Conservation (phyloP, 2,797 vertebrate species). For the Cygnus olor region DNA sequence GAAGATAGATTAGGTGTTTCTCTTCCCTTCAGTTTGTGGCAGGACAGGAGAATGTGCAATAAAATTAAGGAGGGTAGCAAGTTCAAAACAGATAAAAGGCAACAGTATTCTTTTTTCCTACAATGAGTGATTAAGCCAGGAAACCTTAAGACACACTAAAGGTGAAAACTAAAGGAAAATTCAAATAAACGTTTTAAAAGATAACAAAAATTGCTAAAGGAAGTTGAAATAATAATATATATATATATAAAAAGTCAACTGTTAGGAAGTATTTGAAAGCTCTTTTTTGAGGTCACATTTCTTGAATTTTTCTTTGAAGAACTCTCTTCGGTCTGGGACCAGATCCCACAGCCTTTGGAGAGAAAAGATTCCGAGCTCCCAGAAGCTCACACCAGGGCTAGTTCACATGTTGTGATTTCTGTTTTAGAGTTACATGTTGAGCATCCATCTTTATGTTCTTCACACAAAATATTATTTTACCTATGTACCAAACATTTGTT, state of each 20-base stretch:
- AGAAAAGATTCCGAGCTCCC: background rate
- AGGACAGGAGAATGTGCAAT: background rate
- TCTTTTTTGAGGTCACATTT: background rate
- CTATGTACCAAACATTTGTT: background rate
- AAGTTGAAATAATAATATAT: background rate
- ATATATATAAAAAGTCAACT: background rate
- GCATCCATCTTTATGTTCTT: background rate
- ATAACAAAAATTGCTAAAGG: background rate
- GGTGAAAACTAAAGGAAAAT: background rate
- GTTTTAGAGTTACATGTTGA: accelerated
- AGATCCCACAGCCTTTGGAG: background rate
- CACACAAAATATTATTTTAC: background rate
- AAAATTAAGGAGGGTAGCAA: slow-evolving; percentile 7
- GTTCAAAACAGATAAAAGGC: slow-evolving; percentile 11
- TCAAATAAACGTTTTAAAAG: background rate
- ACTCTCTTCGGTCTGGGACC: accelerated
- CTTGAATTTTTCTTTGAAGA: background rate
- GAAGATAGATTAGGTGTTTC: slow-evolving; percentile 4
- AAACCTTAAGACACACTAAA: background rate
- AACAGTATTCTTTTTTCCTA: background rate
- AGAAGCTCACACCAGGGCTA: accelerated
- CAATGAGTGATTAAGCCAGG: background rate
- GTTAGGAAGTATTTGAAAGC: background rate
- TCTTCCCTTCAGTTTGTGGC: background rate
- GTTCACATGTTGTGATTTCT: background rate